Conservation (phyloP, 2,113 vertebrate species). For the Ramphastos sulfuratus region DNA sequence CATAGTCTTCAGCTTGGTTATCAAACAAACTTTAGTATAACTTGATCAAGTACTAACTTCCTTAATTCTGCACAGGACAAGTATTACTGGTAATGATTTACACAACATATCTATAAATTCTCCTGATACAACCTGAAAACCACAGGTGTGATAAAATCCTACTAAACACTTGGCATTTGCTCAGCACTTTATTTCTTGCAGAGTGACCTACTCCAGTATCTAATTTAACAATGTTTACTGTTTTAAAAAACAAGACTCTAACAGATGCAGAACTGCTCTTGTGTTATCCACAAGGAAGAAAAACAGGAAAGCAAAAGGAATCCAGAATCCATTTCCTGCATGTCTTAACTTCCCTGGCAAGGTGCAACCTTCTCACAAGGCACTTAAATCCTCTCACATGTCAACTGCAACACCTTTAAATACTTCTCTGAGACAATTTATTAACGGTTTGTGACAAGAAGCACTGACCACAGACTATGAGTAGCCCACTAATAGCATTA, state of each 20-base stretch:
- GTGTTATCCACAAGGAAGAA: not conserved
- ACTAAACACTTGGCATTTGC: not conserved
- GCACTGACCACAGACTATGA: not conserved
- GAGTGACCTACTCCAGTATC: not conserved
- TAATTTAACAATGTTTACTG: not conserved
- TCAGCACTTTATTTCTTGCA: not conserved
- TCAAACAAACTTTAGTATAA: not conserved
- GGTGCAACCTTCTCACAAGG: not conserved
- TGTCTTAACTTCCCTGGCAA: not conserved
- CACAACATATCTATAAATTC: not conserved
- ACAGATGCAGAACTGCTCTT: not conserved
- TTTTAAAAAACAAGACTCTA: not conserved
- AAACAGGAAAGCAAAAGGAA: not conserved
- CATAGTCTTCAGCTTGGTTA: not conserved
- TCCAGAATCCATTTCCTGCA: not conserved
- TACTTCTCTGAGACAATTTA: not conserved
- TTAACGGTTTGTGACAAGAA: not conserved
- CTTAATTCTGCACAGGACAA: not conserved
- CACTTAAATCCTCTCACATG: not conserved
- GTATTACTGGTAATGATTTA: not conserved
- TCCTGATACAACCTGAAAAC: not conserved
- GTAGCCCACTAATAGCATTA: not conserved
- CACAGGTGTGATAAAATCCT: not conserved
- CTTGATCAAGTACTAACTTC: not conserved
- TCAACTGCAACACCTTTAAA: not conserved